Conservation (phyloP, 2,113 vertebrate species). For the Mormyrus iriodes region DNA sequence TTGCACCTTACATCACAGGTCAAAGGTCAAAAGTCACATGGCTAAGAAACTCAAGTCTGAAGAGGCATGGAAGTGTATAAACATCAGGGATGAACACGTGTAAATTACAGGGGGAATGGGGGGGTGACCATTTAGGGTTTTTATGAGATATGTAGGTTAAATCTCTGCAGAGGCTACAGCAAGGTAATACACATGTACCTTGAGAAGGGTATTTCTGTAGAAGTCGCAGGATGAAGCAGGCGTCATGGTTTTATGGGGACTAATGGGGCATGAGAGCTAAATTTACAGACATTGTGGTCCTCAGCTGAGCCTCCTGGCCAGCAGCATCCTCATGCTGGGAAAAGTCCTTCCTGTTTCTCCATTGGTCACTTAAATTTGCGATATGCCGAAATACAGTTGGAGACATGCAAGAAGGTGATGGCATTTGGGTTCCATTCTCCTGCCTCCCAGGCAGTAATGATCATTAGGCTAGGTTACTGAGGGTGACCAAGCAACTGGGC, state of each 20-base stretch:
- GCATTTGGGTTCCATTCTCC: not conserved
- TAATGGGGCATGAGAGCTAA: not conserved
- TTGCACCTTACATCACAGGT: not conserved
- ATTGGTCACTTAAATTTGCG: not conserved
- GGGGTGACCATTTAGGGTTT: not conserved
- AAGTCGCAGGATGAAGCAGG: not conserved
- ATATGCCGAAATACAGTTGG: not conserved
- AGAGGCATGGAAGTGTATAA: not conserved
- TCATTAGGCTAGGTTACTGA: not conserved
- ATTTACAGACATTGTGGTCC: not conserved
- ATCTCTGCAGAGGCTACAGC: not conserved
- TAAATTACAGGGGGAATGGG: too few relatives aligned
- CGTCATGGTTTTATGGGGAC: not conserved
- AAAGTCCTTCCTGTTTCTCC: not conserved
- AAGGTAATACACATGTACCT: not conserved
- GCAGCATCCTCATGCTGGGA: not conserved
- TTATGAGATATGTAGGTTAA: not conserved
- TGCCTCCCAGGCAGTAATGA: not conserved
- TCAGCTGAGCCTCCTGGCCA: not conserved
- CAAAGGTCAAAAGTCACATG: constrained; percentile 8
- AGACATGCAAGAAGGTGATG: not conserved
- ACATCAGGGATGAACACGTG: not conserved
- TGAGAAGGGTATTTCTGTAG: not conserved
- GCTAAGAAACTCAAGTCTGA: not conserved
- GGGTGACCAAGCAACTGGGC: not conserved